These are phyloP conservation scores for Adrianichthys oophorus DNA, from an alignment of 2,797 vertebrate species.

Conservation along the genomic window DNA sequence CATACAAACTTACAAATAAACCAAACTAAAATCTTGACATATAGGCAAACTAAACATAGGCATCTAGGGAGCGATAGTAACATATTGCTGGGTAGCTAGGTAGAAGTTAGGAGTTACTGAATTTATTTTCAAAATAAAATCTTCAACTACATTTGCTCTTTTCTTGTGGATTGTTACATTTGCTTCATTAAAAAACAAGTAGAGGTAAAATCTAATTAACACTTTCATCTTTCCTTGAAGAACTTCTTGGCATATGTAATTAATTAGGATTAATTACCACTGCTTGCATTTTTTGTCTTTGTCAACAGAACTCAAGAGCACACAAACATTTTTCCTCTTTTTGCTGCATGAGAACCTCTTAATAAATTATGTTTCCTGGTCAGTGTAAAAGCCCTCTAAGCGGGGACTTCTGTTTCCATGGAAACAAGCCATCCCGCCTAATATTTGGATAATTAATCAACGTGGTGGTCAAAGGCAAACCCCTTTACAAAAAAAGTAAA, in stretches of 20 bases:
- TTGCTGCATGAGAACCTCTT: constrained; percentile 21
- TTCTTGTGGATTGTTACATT: constrained; percentile 6
- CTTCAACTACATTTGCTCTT: not conserved
- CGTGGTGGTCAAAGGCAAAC: constrained; percentile 40
- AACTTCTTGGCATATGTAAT: constrained; percentile 3
- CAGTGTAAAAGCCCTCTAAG: constrained; percentile 17
- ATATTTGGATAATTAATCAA: constrained; percentile 53
- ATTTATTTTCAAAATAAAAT: too few relatives aligned
- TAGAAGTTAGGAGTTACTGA: too few relatives aligned
- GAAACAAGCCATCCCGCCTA: constrained; percentile 45
- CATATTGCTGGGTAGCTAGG: too few relatives aligned
- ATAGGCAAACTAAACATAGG: too few relatives aligned
- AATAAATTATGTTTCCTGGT: constrained; percentile 24
- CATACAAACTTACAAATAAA: too few relatives aligned
- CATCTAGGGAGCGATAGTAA: too few relatives aligned
- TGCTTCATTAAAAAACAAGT: not conserved
- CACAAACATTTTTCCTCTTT: constrained; percentile 28
- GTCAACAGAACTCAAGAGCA: constrained; percentile 3
- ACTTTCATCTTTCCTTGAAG: constrained; percentile 6
- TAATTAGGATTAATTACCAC: constrained; percentile 22
- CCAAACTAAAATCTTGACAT: too few relatives aligned
- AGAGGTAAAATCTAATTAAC: constrained; percentile 2
- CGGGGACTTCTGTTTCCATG: constrained; percentile 48
- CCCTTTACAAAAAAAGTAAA: constrained; percentile 25
- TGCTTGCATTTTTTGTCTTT: constrained; percentile 9